Base-by-base conservation (phyloP, 1,140 invertebrate species). In the Camponotus pennsylvanicus region DNA sequence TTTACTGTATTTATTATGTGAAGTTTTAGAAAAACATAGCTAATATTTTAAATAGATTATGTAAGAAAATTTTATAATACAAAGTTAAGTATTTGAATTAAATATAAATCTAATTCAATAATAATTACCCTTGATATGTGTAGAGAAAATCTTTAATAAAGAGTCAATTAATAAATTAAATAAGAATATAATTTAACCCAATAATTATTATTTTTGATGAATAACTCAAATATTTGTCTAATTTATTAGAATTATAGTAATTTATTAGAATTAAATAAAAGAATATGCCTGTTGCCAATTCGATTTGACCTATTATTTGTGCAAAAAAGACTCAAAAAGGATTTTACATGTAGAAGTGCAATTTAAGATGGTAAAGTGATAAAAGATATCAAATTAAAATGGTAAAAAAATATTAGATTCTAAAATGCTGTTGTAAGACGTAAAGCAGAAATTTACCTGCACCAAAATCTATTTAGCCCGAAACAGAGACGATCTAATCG, bases 51-150 rank as follows among this genome's bases (percentile, higher is more conserved):
- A 55, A 7, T 40, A 15, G 3, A 21, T 8, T 27, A n/a, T 11
- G 15, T 27, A 63, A 77, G 1, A 0, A 13, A 77, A 63, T 63
- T 42, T 42, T 61, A 52, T 77, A 32, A 63, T 9, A 18, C 3
- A 63, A 61, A 76, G 2, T 32, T 15, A 18, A 32, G 11, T 42
- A 18, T 40, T 40, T 64, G 11, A 64, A 64, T 18, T 18, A 52
- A 52, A 37, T n/a, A 61, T 18, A 76, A 76, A 61, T 8, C 3
- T 11, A 59, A n/a, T 27, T 7, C 11, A 76, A 15, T 76, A 75
- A 21, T 59, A 61, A 63, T 75, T 42, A 45, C 0, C 2, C n/a
- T 59, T 59, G 3, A 59, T 6, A 9, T 21, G n/a, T 21, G 8
- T 21, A 59, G 9, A 21, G 8, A 21, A 21, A 59, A 59, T 59